Conservation (phyloP, 2,113 vertebrate genomes). For the Amphilophus citrinellus region DNA sequence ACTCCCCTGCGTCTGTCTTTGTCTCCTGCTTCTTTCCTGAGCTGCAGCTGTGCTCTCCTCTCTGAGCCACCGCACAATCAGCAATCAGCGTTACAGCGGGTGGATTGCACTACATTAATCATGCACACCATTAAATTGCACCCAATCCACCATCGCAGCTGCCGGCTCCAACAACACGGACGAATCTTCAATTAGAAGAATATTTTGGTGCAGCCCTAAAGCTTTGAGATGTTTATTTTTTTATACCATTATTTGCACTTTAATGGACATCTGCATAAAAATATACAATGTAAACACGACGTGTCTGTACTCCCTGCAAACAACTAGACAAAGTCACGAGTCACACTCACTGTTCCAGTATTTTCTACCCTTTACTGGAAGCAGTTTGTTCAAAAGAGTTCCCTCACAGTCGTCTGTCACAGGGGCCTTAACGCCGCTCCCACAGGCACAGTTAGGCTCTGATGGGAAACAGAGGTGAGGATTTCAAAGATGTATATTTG, state of each 20-base stretch:
- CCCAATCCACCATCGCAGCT: neutral
- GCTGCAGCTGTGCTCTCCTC: neutral
- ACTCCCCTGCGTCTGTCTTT: neutral
- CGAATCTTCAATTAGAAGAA: neutral
- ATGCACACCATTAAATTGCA: neutral
- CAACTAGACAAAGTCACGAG: no score
- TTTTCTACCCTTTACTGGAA: neutral
- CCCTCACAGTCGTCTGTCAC: neutral
- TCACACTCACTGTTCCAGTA: neutral
- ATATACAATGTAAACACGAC: neutral
- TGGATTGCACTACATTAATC: neutral
- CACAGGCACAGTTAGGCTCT: neutral
- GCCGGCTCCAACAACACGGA: neutral
- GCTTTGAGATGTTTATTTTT: accelerated
- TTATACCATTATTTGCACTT: neutral
- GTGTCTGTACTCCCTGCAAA: neutral
- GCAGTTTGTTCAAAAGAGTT: neutral
- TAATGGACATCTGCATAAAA: neutral
- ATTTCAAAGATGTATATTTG: neutral
- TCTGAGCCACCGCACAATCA: neutral
- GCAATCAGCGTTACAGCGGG: neutral
- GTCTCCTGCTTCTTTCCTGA: neutral
- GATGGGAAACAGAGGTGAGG: neutral
- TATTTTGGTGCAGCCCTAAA: neutral
- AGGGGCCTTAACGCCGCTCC: no score